Base-by-base conservation (phyloP, 1,140 invertebrate species). In the Drosophila bocki region DNA sequence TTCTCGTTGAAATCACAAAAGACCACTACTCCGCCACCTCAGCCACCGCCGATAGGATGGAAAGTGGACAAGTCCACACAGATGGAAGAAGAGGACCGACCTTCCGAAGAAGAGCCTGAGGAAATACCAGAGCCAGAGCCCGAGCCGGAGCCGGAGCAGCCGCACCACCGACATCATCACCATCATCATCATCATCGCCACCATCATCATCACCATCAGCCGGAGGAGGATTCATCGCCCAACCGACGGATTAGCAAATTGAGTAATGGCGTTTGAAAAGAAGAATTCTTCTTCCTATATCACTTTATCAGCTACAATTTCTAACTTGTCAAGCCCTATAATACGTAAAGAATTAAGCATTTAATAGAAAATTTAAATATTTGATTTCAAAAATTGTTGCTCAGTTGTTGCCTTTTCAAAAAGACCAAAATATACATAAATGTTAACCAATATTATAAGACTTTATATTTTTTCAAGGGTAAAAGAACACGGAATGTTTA, bases 1-100 rank as follows among this genome's bases (percentile, higher is more conserved):
- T 92, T 92, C 22, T 92, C 91, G 1, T 8, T 92, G 0, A 92
- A 92, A 37, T 91, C 88, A 0, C 72, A 75, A 3, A 85, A 69
- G 44, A 65, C 81, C 1, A 15, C 41, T n/a, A 69, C 80, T 17
- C 74, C 88, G 13, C 53, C 53, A 22, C 74, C 88, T 8, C 37
- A 37, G 1, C 72, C 75, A 3, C 53, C 48, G 3, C 68, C 70
- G 41, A 77, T 82, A 22, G 74, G 35, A 19, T 85, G 85, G 82
- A 90, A 85, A 65, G 13, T 71, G 32, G 82, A 90, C 57, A 85
- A 85, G 45, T 61, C 75, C 7, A 90, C 86, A 2, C 86, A 90
- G 62, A 91, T 85, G 51, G 69, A 67, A 56, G 67, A 65, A 22
- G 29, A 29, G 26, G 26, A 29, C 26, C 26, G 26, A 29, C 26